Conservation (phyloP, 2,113 vertebrate genomes). For the Megaceryle torquata region DNA sequence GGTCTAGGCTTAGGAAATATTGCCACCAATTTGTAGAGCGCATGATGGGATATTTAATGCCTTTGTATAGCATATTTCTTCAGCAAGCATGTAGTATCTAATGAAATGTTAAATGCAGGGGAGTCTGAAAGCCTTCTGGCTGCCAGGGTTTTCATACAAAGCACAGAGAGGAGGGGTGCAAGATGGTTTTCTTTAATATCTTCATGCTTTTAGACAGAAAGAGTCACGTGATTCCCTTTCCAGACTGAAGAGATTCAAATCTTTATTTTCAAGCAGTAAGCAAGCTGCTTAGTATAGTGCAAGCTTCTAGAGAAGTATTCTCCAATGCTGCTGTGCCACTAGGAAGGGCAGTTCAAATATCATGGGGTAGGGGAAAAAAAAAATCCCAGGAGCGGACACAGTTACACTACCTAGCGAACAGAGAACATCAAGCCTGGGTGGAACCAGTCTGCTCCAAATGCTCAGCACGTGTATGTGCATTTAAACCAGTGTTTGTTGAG, state of each 20-base stretch:
- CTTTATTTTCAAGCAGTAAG: background rate
- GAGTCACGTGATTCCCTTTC: background rate
- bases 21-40: background rate
- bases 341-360: background rate
- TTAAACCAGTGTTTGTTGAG: background rate
- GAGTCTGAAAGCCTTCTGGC: background rate
- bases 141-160: background rate
- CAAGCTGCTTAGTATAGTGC: background rate
- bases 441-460: background rate
- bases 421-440: background rate
- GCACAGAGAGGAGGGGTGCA: background rate
- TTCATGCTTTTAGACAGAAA: background rate
- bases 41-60: background rate
- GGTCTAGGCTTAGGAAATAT: background rate
- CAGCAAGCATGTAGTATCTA: background rate
- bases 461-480: accelerated
- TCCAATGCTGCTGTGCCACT: no score
- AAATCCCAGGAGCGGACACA: accelerated
- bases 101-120: background rate
- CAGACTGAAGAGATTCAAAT: background rate
- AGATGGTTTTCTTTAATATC: background rate
- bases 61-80: background rate
- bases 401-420: background rate
- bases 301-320: background rate
- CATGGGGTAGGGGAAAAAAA: background rate